A percentile compares a stretch with the other conserved stretches of the same genome.
Conservation (phyloP, 2,888 invertebrate species). For the Smittia sp. region DNA sequence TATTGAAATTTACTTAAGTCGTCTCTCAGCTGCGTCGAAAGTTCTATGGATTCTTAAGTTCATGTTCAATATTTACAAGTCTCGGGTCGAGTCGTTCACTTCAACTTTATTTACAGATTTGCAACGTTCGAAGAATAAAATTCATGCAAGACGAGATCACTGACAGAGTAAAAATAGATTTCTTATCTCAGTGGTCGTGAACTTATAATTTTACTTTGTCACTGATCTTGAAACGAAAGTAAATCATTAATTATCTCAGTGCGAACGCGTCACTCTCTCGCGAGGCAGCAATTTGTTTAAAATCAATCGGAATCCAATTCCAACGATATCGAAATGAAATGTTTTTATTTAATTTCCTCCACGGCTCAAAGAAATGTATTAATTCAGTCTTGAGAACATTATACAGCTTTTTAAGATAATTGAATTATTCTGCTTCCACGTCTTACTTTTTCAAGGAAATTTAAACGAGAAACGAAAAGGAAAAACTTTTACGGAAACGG, state of each 20-base stretch:
- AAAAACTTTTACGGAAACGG: background rate
- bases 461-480: background rate
- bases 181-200: no score
- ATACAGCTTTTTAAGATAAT: conserved; percentile 6
- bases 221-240: no score
- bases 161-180: no score
- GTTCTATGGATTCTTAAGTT: background rate
- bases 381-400: conserved; percentile 22
- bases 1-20: background rate
- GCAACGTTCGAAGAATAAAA: no score
- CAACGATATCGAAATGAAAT: background rate
- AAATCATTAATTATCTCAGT: no score
- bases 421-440: background rate
- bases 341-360: background rate
- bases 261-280: no score
- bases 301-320: background rate
- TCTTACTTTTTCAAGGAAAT: background rate
- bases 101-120: no score
- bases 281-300: background rate
- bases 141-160: no score
- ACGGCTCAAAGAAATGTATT: background rate
- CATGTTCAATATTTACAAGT: background rate
- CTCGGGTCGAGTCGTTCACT: no score
- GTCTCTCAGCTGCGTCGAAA: background rate
- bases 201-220: no score